These are phyloP conservation scores for Pipa parva DNA, from an alignment of 2,113 vertebrate species.

Conservation along the genomic window DNA sequence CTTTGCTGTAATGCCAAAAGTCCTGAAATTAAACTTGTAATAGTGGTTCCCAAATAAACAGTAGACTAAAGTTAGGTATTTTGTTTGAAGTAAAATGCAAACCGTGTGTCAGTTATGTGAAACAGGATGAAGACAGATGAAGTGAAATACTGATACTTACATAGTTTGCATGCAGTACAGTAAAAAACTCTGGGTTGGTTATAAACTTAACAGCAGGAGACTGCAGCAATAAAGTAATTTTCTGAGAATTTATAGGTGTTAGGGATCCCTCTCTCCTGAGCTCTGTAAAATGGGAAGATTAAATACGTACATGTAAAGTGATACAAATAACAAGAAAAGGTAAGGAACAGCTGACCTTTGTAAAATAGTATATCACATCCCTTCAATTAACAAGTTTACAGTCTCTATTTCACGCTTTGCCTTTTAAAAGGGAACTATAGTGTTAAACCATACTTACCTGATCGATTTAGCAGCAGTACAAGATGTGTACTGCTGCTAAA, in stretches of 20 bases:
- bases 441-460: no score
- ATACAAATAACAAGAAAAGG: neutral
- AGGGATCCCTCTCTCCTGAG: conserved; percentile 75
- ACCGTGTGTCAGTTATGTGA: neutral
- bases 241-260: conserved; percentile 84
- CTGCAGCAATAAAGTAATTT: conserved; percentile 89
- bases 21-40: no score
- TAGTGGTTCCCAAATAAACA: no score
- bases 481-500: no score
- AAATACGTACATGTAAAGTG: neutral
- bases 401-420: neutral
- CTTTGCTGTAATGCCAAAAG: no score
- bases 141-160: conserved; percentile 63
- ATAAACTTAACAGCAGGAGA: conserved; percentile 96
- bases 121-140: neutral
- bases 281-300: conserved; percentile 60
- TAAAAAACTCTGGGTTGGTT: conserved; percentile 96
- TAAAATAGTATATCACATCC: neutral
- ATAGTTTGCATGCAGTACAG: conserved; percentile 90
- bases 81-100: neutral
- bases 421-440: no score
- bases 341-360: neutral
- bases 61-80: neutral
- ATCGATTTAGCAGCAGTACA: no score
- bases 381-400: neutral